phyloP scores from a whole-genome alignment of 2,888 invertebrate species.

The Drosophila borborema region DNA sequence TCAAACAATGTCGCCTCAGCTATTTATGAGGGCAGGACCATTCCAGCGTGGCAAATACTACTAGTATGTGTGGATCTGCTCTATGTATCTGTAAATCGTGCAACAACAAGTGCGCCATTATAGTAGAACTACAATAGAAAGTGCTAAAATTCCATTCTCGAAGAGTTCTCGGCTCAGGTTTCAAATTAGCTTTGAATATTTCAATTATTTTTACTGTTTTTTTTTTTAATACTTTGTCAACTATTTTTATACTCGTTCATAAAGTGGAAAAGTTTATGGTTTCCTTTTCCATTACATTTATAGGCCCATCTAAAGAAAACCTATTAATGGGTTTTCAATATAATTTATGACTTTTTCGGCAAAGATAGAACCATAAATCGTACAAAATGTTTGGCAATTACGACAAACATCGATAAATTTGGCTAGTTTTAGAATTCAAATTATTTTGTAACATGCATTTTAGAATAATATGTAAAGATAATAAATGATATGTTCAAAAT shows the following conservation, averaged over 20 bases:
- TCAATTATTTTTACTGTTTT: neutral
- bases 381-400: neutral
- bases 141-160: slow-evolving; percentile 16
- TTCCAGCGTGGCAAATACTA: slow-evolving; percentile 10
- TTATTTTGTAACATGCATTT: neutral
- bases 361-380: neutral
- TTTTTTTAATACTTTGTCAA: neutral
- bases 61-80: slow-evolving; percentile 24
- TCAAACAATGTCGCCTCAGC: slow-evolving; percentile 32
- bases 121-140: slow-evolving; percentile 23
- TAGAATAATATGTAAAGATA: neutral
- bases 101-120: neutral
- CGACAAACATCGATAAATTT: neutral
- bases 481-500: too few relatives aligned
- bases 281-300: neutral
- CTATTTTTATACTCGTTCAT: neutral
- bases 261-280: neutral
- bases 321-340: neutral
- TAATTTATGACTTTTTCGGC: neutral
- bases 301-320: too few relatives aligned
- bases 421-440: neutral
- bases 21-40: slow-evolving; percentile 11
- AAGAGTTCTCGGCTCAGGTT: slow-evolving; percentile 3
- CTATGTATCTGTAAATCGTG: slow-evolving; percentile 4
- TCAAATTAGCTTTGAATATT: slow-evolving; percentile 1